These are phyloP conservation scores for Aproaerema taeniolella DNA, from an alignment of 2,888 invertebrate genomes.

Conservation along the genomic window DNA sequence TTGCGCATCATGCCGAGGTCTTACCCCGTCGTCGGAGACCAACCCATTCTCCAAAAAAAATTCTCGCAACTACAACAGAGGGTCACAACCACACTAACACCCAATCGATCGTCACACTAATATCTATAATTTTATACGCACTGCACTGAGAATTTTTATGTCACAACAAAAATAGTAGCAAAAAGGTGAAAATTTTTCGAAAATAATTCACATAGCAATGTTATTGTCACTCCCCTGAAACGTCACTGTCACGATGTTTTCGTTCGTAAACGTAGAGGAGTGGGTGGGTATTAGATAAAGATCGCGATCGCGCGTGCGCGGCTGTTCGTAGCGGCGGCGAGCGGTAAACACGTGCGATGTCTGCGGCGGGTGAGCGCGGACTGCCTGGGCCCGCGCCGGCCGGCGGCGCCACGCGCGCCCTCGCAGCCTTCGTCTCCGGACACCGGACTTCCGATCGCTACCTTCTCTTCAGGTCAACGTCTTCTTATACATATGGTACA, in stretches of 20 bases:
- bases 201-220: constrained; percentile 30
- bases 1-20: constrained; percentile 64
- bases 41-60: constrained; percentile 38
- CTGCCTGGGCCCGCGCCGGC: not conserved
- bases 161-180: constrained; percentile 19
- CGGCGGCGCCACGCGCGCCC: not conserved
- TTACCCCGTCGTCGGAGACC: constrained; percentile 39
- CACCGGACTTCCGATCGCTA: not conserved
- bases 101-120: constrained; percentile 36
- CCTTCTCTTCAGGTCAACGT: not conserved
- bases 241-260: constrained; percentile 64
- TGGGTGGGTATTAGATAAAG: constrained; percentile 48
- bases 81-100: too few relatives aligned
- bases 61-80: constrained; percentile 33
- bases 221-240: constrained; percentile 60
- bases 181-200: constrained; percentile 4
- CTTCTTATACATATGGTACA: too few relatives aligned
- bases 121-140: constrained; percentile 24
- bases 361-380: not conserved
- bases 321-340: constrained; percentile 14
- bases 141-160: constrained; percentile 30
- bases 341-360: constrained; percentile 16
- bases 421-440: not conserved
- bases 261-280: constrained; percentile 44
- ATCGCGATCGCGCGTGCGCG: constrained; percentile 65